A percentile compares a stretch with the other conserved stretches of the same genome.
Conservation (phyloP, 1,140 invertebrate species). For the Tetramorium parvispinum region DNA sequence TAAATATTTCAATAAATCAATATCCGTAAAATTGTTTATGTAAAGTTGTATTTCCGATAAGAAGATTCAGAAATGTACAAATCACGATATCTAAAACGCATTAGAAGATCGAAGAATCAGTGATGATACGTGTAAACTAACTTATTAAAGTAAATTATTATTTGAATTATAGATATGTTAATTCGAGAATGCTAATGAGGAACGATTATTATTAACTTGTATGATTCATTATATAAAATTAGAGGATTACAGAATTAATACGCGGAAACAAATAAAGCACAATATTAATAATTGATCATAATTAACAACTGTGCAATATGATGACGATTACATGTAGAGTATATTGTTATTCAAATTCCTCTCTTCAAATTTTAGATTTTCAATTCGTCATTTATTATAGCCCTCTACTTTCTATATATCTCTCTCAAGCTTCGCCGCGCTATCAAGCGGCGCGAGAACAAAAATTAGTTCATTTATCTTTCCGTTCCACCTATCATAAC, state of each 20-base stretch:
- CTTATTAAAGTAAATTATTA: slow-evolving; percentile 17
- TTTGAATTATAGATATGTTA: slow-evolving; percentile 25
- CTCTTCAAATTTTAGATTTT: neutral
- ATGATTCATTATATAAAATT: neutral
- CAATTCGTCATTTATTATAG: neutral
- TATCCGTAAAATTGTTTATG: neutral
- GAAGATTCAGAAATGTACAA: neutral
- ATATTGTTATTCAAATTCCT: neutral
- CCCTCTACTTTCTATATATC: neutral
- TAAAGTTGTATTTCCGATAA: neutral
- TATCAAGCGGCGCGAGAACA: neutral
- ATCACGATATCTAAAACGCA: neutral
- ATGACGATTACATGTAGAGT: neutral
- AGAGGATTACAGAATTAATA: neutral
- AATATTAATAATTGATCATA: neutral
- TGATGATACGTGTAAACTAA: neutral
- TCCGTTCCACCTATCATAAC: neutral
- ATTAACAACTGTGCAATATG: neutral
- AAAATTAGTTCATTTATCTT: slow-evolving; percentile 52
- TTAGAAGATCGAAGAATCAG: neutral
- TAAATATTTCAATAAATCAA: neutral
- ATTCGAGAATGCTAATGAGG: slow-evolving; percentile 8
- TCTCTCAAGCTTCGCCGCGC: neutral
- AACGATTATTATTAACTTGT: slow-evolving; percentile 5
- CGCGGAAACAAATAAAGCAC: neutral